Percentiles rank a stretch among this genome's conserved stretches.
These are phyloP conservation scores for Homalodisca vitripennis DNA, from an alignment of 1,140 invertebrate genomes.

Conservation along the genomic window DNA sequence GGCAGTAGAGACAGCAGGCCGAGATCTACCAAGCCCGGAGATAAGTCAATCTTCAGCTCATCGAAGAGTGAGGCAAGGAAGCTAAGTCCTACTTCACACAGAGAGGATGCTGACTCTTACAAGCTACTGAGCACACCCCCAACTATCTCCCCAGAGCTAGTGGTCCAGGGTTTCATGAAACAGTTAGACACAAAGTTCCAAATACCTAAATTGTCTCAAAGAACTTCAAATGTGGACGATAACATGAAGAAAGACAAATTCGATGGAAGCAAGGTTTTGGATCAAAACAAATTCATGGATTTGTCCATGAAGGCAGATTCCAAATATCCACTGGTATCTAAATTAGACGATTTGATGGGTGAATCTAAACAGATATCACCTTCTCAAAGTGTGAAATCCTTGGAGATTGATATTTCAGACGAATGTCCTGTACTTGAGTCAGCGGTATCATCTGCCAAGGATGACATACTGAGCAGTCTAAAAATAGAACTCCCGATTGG, in stretches of 20 bases:
- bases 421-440: slow-evolving; percentile 1
- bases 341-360: slow-evolving; percentile 33
- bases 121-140: slow-evolving; percentile 56
- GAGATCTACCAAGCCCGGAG: slow-evolving; percentile 52
- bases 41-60: slow-evolving; percentile 63
- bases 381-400: neutral
- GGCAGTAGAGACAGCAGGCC: slow-evolving; percentile 54
- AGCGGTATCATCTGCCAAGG: slow-evolving; percentile 20
- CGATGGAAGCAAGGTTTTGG: slow-evolving; percentile 23
- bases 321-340: slow-evolving; percentile 34
- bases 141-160: slow-evolving; percentile 52
- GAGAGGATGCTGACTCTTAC: slow-evolving; percentile 57
- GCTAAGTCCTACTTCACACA: slow-evolving; percentile 58
- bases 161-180: slow-evolving; percentile 73
- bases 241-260: slow-evolving; percentile 28
- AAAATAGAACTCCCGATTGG: slow-evolving; percentile 41
- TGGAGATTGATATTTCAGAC: slow-evolving; percentile 4
- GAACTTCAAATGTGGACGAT: slow-evolving; percentile 40
- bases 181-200: slow-evolving; percentile 81
- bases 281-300: slow-evolving; percentile 25
- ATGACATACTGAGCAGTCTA: slow-evolving; percentile 39
- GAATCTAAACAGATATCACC: slow-evolving; percentile 24
- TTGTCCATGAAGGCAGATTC: slow-evolving; percentile 21
- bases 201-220: slow-evolving; percentile 75
- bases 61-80: slow-evolving; percentile 61